Evolutionary conservation across 2,797 vertebrate species (phyloP).

Genomic region (Enteromius trimaculatus): DNA sequence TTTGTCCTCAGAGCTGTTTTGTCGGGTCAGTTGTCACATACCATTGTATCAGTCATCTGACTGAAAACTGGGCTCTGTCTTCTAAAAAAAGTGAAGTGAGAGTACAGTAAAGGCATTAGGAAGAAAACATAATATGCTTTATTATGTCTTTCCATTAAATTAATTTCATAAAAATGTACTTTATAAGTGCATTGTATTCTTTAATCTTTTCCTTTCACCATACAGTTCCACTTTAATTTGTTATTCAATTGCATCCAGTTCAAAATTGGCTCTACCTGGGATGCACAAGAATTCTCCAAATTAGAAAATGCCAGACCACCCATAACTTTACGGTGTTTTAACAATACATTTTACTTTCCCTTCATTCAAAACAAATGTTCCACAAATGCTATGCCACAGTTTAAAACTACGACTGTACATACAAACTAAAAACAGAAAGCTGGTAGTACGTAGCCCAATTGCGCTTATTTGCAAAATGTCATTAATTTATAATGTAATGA

Average conservation of each 20-base stretch:
- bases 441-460: neutral
- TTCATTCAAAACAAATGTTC: neutral
- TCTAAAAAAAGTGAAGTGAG: neutral
- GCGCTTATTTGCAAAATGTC: neutral
- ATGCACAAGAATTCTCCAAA: neutral
- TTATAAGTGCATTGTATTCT: neutral
- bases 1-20: slow-evolving; percentile 6
- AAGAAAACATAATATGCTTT: neutral
- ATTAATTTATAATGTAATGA: neutral
- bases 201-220: neutral
- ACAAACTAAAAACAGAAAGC: neutral
- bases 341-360: neutral
- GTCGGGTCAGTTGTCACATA: slow-evolving; percentile 1
- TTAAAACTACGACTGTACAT: neutral
- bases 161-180: neutral
- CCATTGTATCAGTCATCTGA: neutral
- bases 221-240: neutral
- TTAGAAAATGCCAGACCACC: neutral
- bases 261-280: neutral
- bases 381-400: neutral
- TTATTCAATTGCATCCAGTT: neutral
- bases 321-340: neutral
- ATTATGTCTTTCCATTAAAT: neutral
- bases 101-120: neutral
- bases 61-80: neutral